A percentile compares a stretch with the other conserved stretches of the same genome.
phyloP scores from a whole-genome alignment of 2,888 invertebrate species.

The Lepidocyrtoides sp. region DNA sequence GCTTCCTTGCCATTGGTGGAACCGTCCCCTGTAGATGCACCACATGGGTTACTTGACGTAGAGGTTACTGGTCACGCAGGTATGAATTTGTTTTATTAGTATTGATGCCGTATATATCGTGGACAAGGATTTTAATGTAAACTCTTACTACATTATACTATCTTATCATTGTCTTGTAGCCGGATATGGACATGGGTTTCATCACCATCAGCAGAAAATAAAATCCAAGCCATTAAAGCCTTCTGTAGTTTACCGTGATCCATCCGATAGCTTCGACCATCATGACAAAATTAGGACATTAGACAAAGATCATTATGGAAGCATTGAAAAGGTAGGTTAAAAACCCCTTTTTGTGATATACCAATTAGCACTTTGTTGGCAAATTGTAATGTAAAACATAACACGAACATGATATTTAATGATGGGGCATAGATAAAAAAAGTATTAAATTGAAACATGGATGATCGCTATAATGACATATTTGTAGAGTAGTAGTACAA shows the following conservation, averaged over 20 bases:
- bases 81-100: neutral
- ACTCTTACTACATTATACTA: neutral
- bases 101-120: no score
- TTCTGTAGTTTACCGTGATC: slow-evolving; percentile 83
- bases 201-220: slow-evolving; percentile 70
- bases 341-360: neutral
- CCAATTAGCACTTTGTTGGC: neutral
- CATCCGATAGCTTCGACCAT: slow-evolving; percentile 78
- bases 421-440: no score
- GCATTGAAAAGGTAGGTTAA: slow-evolving; percentile 64
- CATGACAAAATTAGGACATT: slow-evolving; percentile 82
- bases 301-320: slow-evolving; percentile 79
- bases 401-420: no score
- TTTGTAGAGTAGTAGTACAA: no score
- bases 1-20: slow-evolving; percentile 1
- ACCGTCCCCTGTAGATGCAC: neutral
- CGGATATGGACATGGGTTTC: slow-evolving; percentile 69
- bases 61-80: slow-evolving; percentile 54
- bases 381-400: neutral
- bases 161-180: slow-evolving; percentile 45
- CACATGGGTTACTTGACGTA: slow-evolving; percentile 13
- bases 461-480: no score
- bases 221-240: slow-evolving; percentile 79
- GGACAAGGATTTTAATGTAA: no score
- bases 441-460: no score